Conservation (phyloP, 2,113 vertebrate genomes). For the Xiphorhynchus elegans region DNA sequence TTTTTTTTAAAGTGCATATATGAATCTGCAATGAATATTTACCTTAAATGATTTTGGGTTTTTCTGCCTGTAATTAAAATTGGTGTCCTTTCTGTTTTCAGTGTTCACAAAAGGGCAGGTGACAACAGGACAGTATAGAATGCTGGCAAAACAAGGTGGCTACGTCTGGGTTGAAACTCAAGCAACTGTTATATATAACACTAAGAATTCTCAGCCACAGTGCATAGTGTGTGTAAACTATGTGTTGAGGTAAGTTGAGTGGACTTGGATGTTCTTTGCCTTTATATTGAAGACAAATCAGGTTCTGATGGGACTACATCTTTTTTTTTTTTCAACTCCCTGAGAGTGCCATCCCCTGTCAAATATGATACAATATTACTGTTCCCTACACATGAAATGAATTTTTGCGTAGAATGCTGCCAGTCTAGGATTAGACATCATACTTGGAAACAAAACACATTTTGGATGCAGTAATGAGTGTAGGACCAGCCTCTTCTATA, state of each 20-base stretch:
- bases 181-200: slow-evolving; percentile 98
- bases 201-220: slow-evolving; percentile 97
- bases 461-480: not conserved
- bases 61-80: slow-evolving; percentile 8
- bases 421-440: not conserved
- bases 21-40: not conserved
- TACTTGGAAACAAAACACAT: not conserved
- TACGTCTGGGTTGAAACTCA: slow-evolving; percentile 99
- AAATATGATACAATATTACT: not conserved
- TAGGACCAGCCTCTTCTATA: not conserved
- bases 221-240: slow-evolving; percentile 98
- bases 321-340: not conserved
- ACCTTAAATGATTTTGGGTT: not conserved
- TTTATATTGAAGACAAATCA: not conserved
- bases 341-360: not conserved
- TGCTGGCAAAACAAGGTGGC: slow-evolving; percentile 95
- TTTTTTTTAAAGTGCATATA: not conserved
- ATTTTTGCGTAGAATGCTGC: not conserved
- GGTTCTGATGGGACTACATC: not conserved
- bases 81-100: slow-evolving; percentile 65
- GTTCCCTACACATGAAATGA: not conserved
- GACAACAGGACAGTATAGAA: slow-evolving; percentile 95
- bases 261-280: not conserved
- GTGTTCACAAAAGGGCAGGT: slow-evolving; percentile 99
- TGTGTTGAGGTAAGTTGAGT: slow-evolving; percentile 87